Base-by-base conservation (phyloP, 2,113 vertebrate species). In the Apteryx mantelli region DNA sequence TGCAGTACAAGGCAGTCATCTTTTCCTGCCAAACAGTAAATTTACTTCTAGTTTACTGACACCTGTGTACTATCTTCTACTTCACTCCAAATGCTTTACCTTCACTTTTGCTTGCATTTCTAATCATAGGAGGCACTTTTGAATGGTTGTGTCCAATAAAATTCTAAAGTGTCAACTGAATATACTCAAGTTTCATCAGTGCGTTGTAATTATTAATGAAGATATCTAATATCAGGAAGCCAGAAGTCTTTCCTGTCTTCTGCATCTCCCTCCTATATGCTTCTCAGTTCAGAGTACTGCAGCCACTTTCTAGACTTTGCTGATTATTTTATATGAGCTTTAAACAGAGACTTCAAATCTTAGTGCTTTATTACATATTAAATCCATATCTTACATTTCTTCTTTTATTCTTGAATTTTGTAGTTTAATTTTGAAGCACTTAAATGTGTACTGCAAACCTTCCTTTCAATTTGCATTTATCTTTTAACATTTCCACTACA, bases 121-220 rank as follows among this genome's bases (percentile, higher is more conserved):
- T 86, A 42, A 74, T 20, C 50, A 38, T 30, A 4, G 8, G 4
- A 80, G 50, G 44, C 22, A 52, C 44, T 86, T 53, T 32, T 55
- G 40, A 73, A 56, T 26, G n/a, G 42, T 11, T 87, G 40, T 24
- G 36, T 24, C 63, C 70, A 82, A 42, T 2, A 58, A 58, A 73
- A 86, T 21, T 65, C 91, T 96, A 22, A 77, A 13, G 40, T 88
- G 96, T 83, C 95, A 90, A 11, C 50, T 28, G 9, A 70, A 58
- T 1, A 61, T 10, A 32, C 82, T 95, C 92, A 83, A 24, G 68
- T 97, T 96, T 96, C 93, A 94, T 11, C 79, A 53, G 7, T 24
- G 28, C 40, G 26, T 53, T 88, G 63, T 22, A 56, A 95, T 97
- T 93, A 95, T 93, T 97, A 89, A 97, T 91, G 84, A 96, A 89